phyloP scores from a whole-genome alignment of 2,113 vertebrate species.

The Hemicordylus capensis region DNA sequence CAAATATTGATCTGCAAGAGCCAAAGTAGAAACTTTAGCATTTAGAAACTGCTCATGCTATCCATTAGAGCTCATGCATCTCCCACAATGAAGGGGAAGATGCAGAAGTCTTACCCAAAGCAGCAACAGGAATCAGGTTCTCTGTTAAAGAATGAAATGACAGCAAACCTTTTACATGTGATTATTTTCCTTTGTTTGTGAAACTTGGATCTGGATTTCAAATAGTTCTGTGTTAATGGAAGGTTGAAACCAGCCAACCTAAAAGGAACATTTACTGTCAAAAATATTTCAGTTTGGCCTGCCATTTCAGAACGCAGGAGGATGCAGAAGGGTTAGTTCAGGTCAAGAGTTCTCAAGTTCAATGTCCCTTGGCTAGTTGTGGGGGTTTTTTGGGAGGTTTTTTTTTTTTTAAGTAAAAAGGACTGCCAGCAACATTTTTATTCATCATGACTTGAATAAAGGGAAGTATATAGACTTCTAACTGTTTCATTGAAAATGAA shows the following conservation, averaged over 20 bases:
- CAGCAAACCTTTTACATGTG: not conserved
- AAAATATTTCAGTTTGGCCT: constrained; percentile 40
- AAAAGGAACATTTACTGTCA: constrained; percentile 14
- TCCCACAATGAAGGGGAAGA: constrained; percentile 40
- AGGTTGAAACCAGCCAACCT: constrained; percentile 35
- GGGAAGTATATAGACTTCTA: not conserved
- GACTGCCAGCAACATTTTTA: not conserved
- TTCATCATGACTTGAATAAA: not conserved
- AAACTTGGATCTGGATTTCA: constrained; percentile 65
- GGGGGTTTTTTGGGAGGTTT: no score
- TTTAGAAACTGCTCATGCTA: no score
- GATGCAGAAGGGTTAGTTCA: not conserved
- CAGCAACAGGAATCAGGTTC: not conserved
- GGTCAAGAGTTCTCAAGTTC: not conserved
- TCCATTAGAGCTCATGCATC: not conserved
- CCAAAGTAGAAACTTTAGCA: no score
- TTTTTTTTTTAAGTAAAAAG: not conserved
- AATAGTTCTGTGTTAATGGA: constrained; percentile 61
- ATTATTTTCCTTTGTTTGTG: constrained; percentile 38
- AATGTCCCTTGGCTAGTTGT: no score
- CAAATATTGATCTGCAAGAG: no score
- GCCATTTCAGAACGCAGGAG: constrained; percentile 28
- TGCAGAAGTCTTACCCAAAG: not conserved
- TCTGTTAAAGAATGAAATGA: not conserved
- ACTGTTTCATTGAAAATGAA: not conserved